Evolutionary conservation across 2,888 invertebrate genomes (phyloP).

Genomic region (Leptopterna dolabrata): DNA sequence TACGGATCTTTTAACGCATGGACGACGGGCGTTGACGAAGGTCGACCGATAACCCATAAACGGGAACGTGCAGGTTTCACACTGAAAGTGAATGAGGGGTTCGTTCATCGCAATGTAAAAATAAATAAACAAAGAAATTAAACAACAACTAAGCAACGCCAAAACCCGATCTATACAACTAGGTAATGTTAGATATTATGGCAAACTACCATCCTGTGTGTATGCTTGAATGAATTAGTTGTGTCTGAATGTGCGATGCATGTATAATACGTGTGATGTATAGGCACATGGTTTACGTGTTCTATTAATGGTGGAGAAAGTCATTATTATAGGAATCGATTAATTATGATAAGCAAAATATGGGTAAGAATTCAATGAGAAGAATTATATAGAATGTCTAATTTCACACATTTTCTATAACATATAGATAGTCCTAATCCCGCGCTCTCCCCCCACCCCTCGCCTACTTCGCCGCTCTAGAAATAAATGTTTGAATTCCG

Average conservation of each 20-base stretch:
- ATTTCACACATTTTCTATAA: too few species aligned
- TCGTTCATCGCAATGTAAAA: conserved; percentile 15
- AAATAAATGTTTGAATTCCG: too few species aligned
- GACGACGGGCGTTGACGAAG: conserved; percentile 28
- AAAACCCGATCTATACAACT: conserved; percentile 14
- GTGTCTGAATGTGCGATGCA: not conserved
- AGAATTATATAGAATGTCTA: too few species aligned
- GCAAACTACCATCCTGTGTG: not conserved
- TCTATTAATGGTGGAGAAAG: too few species aligned
- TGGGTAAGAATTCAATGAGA: too few species aligned
- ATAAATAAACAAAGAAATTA: conserved; percentile 19
- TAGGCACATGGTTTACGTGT: not conserved
- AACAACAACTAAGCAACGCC: conserved; percentile 16
- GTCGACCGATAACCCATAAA: conserved; percentile 23
- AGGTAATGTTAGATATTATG: not conserved
- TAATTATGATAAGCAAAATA: too few species aligned
- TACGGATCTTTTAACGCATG: conserved; percentile 36
- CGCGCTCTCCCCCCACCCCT: too few species aligned
- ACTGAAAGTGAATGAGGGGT: conserved; percentile 21
- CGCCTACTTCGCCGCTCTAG: too few species aligned
- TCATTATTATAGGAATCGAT: too few species aligned
- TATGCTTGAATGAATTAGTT: not conserved
- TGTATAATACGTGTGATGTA: not conserved
- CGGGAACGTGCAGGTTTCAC: conserved; percentile 26
- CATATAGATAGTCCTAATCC: too few species aligned